Evolutionary conservation across 2,888 invertebrate genomes (phyloP), one percentile per base, ranked within the genome.

Genomic region (Allophyes oxyacanthae): DNA sequence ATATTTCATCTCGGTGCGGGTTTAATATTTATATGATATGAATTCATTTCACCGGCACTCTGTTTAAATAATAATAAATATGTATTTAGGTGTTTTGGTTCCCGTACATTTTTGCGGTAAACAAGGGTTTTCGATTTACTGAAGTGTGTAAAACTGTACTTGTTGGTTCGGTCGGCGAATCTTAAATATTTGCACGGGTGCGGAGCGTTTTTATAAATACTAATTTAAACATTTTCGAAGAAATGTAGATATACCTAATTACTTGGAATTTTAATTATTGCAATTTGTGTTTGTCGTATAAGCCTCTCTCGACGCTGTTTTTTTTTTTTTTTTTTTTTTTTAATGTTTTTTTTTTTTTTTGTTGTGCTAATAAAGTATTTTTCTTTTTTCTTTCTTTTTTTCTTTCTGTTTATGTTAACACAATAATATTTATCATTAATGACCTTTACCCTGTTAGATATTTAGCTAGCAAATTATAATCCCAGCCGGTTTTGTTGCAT

Each of bases 1-100:
- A 91, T 89, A 91, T 90, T 91, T 87, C 89, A 88, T 89, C 81
- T 83, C 80, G 72, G 69, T 71, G 77, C 79, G 74, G 79, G 80
- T 79, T 84, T 84, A 83, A 82, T 86, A 83, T 82, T 82, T 82
- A 80, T 84, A 77, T 76, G 75, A 78, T 77, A 78, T 63, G 79
- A 80, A 80, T 81, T 82, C 78, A 82, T 83, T 82, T 77, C 69
- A 65, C 56, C 56, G 60, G 64, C 76, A 64, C 77, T 77, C 77
- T 84, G 82, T 82, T 84, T 83, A 82, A 83, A 81, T 79, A 81
- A 76, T 64, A 78, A 82, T 82, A 75, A 78, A 81, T 77, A 68
- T 79, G 64, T 78, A 70, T 80, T 81, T 71, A 52, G 64, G 64
- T 73, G 72, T 75, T n/a, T 78, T 70, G 63, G 64, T 72, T 69